Evolutionary conservation across 2,797 vertebrate species (phyloP).

Genomic region (Meriones psammophilus): DNA sequence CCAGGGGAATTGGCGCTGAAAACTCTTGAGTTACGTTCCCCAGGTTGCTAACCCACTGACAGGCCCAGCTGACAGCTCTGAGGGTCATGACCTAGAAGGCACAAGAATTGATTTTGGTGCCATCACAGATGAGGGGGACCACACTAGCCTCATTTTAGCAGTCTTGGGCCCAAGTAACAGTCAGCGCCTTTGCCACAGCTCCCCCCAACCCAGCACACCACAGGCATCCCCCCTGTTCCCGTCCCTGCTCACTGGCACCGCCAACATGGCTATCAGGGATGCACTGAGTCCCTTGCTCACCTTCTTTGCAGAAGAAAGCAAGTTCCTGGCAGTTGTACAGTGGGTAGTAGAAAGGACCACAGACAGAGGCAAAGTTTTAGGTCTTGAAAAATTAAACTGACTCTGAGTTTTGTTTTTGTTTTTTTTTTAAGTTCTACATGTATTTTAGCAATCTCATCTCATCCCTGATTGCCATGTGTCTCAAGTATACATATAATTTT

Average conservation of each 20-base stretch:
- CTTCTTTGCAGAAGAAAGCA: slow-evolving; percentile 98
- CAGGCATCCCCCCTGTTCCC: slow-evolving; percentile 92
- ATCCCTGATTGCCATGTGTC: slow-evolving; percentile 91
- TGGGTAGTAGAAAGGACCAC: slow-evolving; percentile 88
- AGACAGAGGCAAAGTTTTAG: slow-evolving; percentile 81
- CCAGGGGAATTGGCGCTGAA: slow-evolving; percentile 88
- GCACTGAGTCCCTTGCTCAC: slow-evolving; percentile 96
- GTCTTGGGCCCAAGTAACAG: slow-evolving; percentile 94
- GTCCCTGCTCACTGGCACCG: slow-evolving; percentile 92
- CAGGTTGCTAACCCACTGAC: slow-evolving; percentile 95
- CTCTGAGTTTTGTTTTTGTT: not conserved
- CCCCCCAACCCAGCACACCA: slow-evolving; percentile 95
- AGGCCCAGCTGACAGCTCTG: slow-evolving; percentile 93
- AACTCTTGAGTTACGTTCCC: slow-evolving; percentile 91
- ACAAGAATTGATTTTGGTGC: slow-evolving; percentile 94
- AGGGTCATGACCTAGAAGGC: slow-evolving; percentile 90
- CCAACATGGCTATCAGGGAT: slow-evolving; percentile 98
- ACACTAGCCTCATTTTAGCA: slow-evolving; percentile 94
- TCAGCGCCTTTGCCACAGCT: slow-evolving; percentile 94
- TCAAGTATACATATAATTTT: slow-evolving; percentile 92
- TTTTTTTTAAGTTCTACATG: slow-evolving; percentile 90
- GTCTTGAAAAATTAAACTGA: slow-evolving; percentile 84
- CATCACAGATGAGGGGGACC: slow-evolving; percentile 95
- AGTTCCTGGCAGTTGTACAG: slow-evolving; percentile 97
- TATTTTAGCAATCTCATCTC: slow-evolving; percentile 94